phyloP scores from a whole-genome alignment of 2,888 invertebrate species.

The Zeuzera pyrina region DNA sequence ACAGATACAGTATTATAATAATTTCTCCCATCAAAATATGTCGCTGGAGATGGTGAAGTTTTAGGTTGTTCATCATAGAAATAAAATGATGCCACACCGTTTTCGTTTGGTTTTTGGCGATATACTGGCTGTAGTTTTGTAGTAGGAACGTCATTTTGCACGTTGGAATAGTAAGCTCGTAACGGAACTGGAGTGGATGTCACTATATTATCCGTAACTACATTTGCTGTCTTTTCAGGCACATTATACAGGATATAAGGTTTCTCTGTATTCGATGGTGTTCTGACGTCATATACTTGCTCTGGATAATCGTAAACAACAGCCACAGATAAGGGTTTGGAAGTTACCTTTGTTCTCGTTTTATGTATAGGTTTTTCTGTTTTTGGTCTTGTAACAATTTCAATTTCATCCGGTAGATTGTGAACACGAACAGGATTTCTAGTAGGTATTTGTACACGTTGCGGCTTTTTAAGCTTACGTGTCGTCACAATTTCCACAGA shows the following conservation, averaged over 20 bases:
- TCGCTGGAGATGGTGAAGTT: conserved; percentile 70
- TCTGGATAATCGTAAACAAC: conserved; percentile 64
- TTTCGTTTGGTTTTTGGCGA: conserved; percentile 52
- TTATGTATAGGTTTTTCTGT: conserved; percentile 60
- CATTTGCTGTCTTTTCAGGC: conserved; percentile 47
- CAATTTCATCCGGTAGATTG: conserved; percentile 49
- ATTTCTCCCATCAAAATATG: conserved; percentile 59
- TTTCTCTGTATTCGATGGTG: conserved; percentile 55
- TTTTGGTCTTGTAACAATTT: conserved; percentile 45
- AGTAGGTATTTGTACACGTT: conserved; percentile 44
- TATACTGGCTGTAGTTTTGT: conserved; percentile 68
- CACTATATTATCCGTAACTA: conserved; percentile 47
- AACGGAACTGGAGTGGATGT: conserved; percentile 76
- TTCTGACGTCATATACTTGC: conserved; percentile 51
- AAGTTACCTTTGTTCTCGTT: conserved; percentile 61
- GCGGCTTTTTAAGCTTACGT: conserved; percentile 37
- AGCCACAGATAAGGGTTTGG: conserved; percentile 63
- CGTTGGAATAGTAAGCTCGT: conserved; percentile 73
- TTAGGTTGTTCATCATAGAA: conserved; percentile 78
- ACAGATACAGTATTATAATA: conserved; percentile 56
- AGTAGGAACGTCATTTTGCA: conserved; percentile 67
- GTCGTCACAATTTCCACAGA: conserved; percentile 54
- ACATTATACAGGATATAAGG: conserved; percentile 68
- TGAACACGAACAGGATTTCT: conserved; percentile 59
- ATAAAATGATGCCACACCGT: conserved; percentile 75